A percentile compares a stretch with the other conserved stretches of the same genome.
Conservation (phyloP, 2,888 invertebrate species). For the Periphyllus acericola region DNA sequence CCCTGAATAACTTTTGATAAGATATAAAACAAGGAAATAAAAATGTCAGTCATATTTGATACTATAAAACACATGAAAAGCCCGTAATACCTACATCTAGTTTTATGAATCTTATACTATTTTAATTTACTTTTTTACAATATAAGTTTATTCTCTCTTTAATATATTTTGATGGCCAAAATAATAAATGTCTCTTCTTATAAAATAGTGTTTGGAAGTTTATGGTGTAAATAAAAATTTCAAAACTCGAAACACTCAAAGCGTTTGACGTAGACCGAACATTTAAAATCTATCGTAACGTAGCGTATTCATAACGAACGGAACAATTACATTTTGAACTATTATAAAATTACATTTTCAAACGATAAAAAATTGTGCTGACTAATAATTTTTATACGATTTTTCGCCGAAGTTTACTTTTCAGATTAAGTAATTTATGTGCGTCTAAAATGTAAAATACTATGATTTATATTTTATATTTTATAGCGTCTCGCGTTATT, state of each 20-base stretch:
- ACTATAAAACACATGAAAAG: not conserved
- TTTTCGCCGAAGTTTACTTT: not conserved
- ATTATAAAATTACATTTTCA: not conserved
- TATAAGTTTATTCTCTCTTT: not conserved
- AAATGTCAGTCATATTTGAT: not conserved
- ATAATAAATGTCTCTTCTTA: not conserved
- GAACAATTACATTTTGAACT: too few relatives aligned
- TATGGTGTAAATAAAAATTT: constrained; percentile 4
- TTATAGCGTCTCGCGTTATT: not conserved
- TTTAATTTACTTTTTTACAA: constrained; percentile 18
- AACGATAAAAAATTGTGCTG: not conserved
- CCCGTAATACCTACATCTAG: not conserved
- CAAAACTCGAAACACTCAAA: not conserved
- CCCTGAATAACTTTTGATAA: not conserved
- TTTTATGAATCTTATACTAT: not conserved
- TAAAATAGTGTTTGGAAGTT: not conserved
- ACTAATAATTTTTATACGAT: not conserved
- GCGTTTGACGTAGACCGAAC: not conserved
- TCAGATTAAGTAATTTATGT: not conserved
- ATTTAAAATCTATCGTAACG: not conserved
- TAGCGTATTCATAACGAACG: too few relatives aligned
- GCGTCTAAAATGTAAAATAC: not conserved
- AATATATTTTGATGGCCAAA: not conserved
- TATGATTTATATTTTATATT: too few relatives aligned
- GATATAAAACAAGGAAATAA: not conserved